phyloP scores from a whole-genome alignment of 2,888 invertebrate species.

The Sarcophaga carnaria region DNA sequence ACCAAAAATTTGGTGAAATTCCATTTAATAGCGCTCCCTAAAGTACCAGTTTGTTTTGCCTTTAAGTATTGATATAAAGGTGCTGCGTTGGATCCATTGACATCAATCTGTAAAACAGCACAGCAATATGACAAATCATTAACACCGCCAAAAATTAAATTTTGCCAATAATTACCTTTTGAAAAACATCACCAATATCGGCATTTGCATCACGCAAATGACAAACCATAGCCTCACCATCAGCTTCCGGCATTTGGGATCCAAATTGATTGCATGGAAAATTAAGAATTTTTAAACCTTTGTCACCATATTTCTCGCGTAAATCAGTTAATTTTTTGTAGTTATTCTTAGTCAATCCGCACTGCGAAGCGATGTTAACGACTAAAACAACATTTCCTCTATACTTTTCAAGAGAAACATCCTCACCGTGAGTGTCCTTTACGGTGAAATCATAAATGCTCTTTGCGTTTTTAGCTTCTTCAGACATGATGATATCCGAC shows the following conservation, averaged over 20 bases:
- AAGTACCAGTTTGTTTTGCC: slow-evolving; percentile 79
- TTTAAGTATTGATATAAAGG: slow-evolving; percentile 81
- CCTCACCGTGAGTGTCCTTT: slow-evolving; percentile 88
- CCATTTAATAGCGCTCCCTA: slow-evolving; percentile 81
- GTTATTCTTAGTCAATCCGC: slow-evolving; percentile 90
- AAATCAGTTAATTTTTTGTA: slow-evolving; percentile 89
- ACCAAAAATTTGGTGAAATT: slow-evolving; percentile 82
- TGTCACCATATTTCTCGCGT: slow-evolving; percentile 86
- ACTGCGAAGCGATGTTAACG: slow-evolving; percentile 93
- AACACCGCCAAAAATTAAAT: not conserved
- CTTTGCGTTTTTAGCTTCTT: slow-evolving; percentile 79
- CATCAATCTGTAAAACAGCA: slow-evolving; percentile 75
- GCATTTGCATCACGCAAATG: slow-evolving; percentile 83
- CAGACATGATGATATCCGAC: slow-evolving; percentile 78
- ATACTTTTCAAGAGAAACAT: slow-evolving; percentile 86
- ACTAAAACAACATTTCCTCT: slow-evolving; percentile 89
- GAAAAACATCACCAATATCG: slow-evolving; percentile 86
- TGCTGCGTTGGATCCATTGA: slow-evolving; percentile 79
- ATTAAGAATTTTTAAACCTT: slow-evolving; percentile 87
- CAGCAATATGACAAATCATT: not conserved
- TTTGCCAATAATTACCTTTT: slow-evolving; percentile 82
- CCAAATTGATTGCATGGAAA: slow-evolving; percentile 94
- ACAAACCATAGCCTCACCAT: slow-evolving; percentile 86
- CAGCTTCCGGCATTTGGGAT: slow-evolving; percentile 86
- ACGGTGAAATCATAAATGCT: slow-evolving; percentile 90